These are phyloP conservation scores for Rousettus leschenaultii DNA, from an alignment of 2,113 vertebrate species.

Conservation along the genomic window DNA sequence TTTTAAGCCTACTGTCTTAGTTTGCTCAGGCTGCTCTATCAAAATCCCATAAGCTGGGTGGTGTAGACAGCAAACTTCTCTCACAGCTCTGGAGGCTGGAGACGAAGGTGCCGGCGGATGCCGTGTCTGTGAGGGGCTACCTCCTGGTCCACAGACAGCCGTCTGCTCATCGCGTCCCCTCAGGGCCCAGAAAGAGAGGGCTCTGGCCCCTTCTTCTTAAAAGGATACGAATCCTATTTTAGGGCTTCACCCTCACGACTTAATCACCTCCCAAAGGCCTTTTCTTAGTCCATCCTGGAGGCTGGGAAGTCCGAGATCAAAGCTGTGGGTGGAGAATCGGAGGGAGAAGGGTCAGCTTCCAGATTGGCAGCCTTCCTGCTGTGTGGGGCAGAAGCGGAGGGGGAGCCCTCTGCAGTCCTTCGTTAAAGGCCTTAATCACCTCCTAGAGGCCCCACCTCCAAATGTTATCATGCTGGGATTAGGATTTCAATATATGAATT, in stretches of 20 bases:
- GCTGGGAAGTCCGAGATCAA: background rate
- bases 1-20: background rate
- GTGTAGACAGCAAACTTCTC: background rate
- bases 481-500: no score
- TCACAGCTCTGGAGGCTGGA: background rate
- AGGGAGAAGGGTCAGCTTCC: no score
- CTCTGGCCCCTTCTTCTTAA: background rate
- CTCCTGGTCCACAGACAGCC: background rate
- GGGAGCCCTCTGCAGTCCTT: background rate
- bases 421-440: no score
- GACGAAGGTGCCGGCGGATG: background rate
- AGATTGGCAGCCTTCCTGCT: background rate
- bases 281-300: background rate
- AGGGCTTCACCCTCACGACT: background rate
- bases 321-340: background rate
- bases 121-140: background rate
- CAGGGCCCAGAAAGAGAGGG: background rate
- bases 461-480: no score
- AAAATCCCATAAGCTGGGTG: background rate
- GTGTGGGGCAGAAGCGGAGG: background rate
- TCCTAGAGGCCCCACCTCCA: background rate
- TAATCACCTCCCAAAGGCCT: background rate
- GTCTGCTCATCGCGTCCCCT: background rate
- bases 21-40: no score
- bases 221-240: background rate